Conservation (phyloP, 1,140 invertebrate genomes). For the Gryllus bimaculatus region DNA sequence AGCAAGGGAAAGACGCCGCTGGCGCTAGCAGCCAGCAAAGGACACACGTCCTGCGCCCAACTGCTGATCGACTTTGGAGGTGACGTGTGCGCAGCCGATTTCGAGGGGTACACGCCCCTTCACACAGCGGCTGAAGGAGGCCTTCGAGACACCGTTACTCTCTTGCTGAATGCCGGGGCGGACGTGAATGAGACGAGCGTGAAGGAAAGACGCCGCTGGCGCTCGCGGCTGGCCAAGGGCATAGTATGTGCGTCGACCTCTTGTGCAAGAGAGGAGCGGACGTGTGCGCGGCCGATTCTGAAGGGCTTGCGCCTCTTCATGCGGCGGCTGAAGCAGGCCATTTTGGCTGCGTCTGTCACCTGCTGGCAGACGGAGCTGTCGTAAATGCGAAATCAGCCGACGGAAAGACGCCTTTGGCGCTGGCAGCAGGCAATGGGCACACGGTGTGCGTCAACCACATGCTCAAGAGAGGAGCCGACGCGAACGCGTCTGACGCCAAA, state of each 20-base stretch:
- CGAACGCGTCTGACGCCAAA: no score
- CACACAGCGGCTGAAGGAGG: conserved; percentile 24
- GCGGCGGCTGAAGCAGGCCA: neutral
- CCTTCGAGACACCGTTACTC: conserved; percentile 38
- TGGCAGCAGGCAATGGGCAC: conserved; percentile 46
- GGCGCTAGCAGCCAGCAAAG: conserved; percentile 14
- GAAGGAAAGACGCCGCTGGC: conserved; percentile 33
- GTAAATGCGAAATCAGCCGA: neutral
- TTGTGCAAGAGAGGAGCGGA: conserved; percentile 32
- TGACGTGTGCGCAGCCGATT: conserved; percentile 54
- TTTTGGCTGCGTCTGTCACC: neutral
- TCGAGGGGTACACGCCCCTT: conserved; percentile 56
- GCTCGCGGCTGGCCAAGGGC: conserved; percentile 42
- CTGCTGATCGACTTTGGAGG: conserved; percentile 58
- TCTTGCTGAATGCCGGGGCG: conserved; percentile 44
- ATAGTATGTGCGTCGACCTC: conserved; percentile 38
- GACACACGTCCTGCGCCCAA: conserved; percentile 33
- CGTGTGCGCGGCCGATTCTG: neutral
- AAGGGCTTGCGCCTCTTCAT: neutral
- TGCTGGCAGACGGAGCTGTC: neutral
- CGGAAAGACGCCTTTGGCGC: conserved; percentile 49
- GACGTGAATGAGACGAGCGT: conserved; percentile 40
- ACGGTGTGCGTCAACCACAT: no score
- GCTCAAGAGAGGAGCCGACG: no score
- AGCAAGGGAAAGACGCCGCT: conserved; percentile 35